phyloP scores from a whole-genome alignment of 1,140 invertebrate genomes.

The Ooceraea biroi region DNA sequence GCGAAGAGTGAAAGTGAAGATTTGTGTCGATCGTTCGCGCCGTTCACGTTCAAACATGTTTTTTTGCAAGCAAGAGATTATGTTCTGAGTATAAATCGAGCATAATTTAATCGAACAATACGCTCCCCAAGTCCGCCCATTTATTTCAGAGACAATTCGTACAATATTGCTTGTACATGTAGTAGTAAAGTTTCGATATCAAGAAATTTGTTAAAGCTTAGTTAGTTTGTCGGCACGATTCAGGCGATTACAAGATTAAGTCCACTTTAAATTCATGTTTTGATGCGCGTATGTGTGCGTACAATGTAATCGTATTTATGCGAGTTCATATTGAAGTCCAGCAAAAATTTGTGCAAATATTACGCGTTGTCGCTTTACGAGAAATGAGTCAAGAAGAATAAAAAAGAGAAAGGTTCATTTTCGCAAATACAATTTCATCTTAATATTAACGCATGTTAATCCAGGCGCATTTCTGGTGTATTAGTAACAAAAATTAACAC shows the following conservation, averaged over 20 bases:
- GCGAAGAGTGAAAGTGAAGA: constrained; percentile 42
- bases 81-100: neutral
- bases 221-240: neutral
- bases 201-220: constrained; percentile 13
- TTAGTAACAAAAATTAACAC: constrained; percentile 46
- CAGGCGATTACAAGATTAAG: too few relatives aligned
- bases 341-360: neutral
- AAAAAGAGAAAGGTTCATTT: neutral
- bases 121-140: neutral
- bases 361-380: too few relatives aligned
- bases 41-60: neutral
- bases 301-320: neutral
- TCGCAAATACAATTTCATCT: neutral
- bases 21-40: neutral
- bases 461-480: neutral
- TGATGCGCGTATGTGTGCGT: neutral
- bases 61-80: constrained; percentile 3
- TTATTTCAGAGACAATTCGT: constrained; percentile 19
- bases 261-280: neutral
- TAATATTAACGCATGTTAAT: neutral
- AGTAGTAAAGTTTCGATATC: constrained; percentile 25
- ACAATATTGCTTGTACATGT: constrained; percentile 27
- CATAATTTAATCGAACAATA: neutral
- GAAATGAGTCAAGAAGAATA: too few relatives aligned
- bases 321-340: neutral